Percentiles rank a stretch among this genome's conserved stretches.
phyloP scores from a whole-genome alignment of 1,140 invertebrate genomes.

The Dysdera silvatica region DNA sequence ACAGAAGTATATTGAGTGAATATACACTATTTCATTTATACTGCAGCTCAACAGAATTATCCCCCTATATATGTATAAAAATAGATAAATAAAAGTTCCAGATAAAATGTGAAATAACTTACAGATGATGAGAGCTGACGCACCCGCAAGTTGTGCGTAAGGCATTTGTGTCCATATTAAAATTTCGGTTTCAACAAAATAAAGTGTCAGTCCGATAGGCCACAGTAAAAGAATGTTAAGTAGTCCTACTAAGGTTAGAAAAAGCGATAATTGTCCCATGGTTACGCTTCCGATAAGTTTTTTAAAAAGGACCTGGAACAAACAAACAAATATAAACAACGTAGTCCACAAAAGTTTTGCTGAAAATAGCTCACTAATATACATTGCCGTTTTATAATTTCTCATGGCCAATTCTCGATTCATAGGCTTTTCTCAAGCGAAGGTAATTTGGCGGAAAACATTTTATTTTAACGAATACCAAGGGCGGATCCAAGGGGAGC shows the following conservation, averaged over 20 bases:
- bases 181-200: slow-evolving; percentile 72
- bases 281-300: slow-evolving; percentile 82
- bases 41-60: neutral
- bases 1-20: too few relatives aligned
- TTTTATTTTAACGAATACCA: too few relatives aligned
- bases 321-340: slow-evolving; percentile 8
- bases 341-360: neutral
- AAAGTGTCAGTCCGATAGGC: slow-evolving; percentile 73
- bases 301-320: slow-evolving; percentile 69
- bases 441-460: too few relatives aligned
- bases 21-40: too few relatives aligned
- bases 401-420: too few relatives aligned
- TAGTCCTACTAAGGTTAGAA: slow-evolving; percentile 76
- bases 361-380: too few relatives aligned
- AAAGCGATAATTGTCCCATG: slow-evolving; percentile 74
- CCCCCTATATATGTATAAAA: neutral
- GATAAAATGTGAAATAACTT: neutral
- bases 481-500: too few relatives aligned
- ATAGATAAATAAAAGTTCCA: neutral
- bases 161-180: slow-evolving; percentile 50
- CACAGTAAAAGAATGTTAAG: slow-evolving; percentile 74
- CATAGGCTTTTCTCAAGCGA: too few relatives aligned
- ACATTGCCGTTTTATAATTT: too few relatives aligned
- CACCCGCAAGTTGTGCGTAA: slow-evolving; percentile 31
- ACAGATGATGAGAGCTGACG: slow-evolving; percentile 23